phyloP scores from a whole-genome alignment of 2,797 vertebrate genomes.

The Xenops minutus region DNA sequence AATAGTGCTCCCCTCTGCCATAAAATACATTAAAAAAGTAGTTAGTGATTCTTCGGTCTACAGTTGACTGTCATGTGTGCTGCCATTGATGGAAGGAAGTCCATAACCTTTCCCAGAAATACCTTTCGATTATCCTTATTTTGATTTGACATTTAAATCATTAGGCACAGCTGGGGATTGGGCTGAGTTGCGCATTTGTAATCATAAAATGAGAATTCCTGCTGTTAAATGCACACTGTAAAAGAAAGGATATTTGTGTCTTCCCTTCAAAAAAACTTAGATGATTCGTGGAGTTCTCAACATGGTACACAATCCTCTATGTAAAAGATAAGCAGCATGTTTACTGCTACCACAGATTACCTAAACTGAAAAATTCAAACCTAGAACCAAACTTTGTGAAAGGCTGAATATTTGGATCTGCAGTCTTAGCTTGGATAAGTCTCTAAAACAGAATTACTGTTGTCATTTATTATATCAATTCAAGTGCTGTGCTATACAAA shows the following conservation, averaged over 20 bases:
- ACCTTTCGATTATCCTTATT: background rate
- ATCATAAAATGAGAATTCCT: background rate
- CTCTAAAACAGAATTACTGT: background rate
- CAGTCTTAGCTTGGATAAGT: background rate
- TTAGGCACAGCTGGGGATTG: background rate
- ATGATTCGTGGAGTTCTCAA: background rate
- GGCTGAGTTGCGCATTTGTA: background rate
- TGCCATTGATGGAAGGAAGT: background rate
- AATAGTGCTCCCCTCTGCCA: background rate
- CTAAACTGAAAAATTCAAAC: background rate
- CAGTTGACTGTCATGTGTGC: background rate
- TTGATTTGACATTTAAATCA: constrained; percentile 10
- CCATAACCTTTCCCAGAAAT: background rate
- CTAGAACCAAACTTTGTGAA: background rate
- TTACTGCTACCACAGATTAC: background rate
- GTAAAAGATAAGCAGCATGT: background rate
- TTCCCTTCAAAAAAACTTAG: background rate
- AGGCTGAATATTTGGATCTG: background rate
- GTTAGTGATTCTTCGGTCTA: background rate
- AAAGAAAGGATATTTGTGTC: background rate
- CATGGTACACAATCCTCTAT: background rate
- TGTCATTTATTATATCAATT: background rate
- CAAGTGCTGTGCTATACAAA: background rate
- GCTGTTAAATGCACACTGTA: background rate
- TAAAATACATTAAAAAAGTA: background rate